phyloP scores from a whole-genome alignment of 2,113 vertebrate genomes.

The Sinocyclocheilus anshuiensis region DNA sequence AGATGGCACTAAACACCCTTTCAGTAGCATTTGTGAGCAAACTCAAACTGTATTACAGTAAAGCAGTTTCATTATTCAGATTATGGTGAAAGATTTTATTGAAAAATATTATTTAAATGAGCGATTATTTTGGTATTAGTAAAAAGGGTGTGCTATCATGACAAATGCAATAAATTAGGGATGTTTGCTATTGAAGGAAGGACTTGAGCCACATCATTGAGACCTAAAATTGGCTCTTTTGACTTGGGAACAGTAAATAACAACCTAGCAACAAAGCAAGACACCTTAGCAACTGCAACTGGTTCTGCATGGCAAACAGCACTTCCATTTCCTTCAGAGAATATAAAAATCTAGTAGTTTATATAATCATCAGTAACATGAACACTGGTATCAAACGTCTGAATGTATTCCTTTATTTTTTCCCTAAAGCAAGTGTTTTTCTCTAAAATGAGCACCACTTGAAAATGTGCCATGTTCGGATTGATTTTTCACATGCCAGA shows the following conservation, averaged over 20 bases:
- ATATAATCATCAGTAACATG: not conserved
- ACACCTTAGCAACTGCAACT: not conserved
- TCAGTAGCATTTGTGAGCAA: not conserved
- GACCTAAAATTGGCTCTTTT: not conserved
- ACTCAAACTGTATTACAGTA: not conserved
- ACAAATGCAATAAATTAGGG: not conserved
- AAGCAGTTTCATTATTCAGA: not conserved
- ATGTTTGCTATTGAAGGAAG: not conserved
- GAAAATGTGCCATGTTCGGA: not conserved
- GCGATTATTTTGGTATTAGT: not conserved
- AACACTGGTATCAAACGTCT: not conserved
- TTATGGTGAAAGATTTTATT: not conserved
- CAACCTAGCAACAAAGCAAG: not conserved
- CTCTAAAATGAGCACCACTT: not conserved
- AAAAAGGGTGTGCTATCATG: too few relatives aligned
- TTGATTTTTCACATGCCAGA: slow-evolving; percentile 6
- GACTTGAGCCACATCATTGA: not conserved
- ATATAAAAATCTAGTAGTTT: not conserved
- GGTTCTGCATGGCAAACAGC: not conserved
- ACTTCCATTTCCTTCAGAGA: not conserved
- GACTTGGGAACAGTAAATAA: not conserved
- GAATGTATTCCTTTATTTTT: not conserved
- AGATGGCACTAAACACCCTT: slow-evolving; percentile 8
- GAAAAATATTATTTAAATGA: not conserved
- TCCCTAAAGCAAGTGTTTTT: not conserved